Evolutionary conservation across 2,888 invertebrate species (phyloP), one percentile per base, ranked within the genome.

Genomic region (Tiliacea citrago): DNA sequence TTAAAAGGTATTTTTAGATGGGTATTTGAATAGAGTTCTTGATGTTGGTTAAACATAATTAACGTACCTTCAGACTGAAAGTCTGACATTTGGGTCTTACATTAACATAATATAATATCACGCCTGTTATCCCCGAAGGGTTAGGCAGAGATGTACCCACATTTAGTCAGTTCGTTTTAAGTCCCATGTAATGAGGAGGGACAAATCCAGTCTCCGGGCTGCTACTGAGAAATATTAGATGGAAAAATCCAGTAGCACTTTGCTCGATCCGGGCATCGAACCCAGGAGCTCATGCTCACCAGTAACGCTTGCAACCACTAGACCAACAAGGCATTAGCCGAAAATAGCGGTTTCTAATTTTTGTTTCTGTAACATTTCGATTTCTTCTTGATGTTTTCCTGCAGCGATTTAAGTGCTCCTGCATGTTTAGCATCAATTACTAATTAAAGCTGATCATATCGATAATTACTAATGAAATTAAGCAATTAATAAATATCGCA

Each of bases 401-500:
- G 12, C 4, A 12, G 1, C 2, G 2, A 9, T 53, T 35, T 21
- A n/a, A 18, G 55, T 24, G 18, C 49, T 57, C 16, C n/a, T 45
- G 57, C 77, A 68, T 77, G 51, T 39, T 24, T 6, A 45, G 21
- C 21, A 39, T 16, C 18, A 47, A 49, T 69, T 21, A 35, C n/a
- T 69, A 29, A 61, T 70, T 21, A 70, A 49, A 0, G 0, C 24
- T 45, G 55, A 62, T 51, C 51, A 62, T 16, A 79, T 62, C 42
- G 21, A 3, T 71, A 71, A 58, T 77, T 55, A 65, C 12, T 47
- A 57, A 83, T 68, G 35, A 67, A 84, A 85, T 84, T 60, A 70
- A 75, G 74, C n/a, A 78, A 82, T 82, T 75, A 82, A 72, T 65
- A 57, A 76, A 49, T 68, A 70, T 69, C 51, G 13, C 63, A 53